Evolutionary conservation across 2,113 vertebrate genomes (phyloP).

Genomic region (Stomatorhinus ivindoensis): DNA sequence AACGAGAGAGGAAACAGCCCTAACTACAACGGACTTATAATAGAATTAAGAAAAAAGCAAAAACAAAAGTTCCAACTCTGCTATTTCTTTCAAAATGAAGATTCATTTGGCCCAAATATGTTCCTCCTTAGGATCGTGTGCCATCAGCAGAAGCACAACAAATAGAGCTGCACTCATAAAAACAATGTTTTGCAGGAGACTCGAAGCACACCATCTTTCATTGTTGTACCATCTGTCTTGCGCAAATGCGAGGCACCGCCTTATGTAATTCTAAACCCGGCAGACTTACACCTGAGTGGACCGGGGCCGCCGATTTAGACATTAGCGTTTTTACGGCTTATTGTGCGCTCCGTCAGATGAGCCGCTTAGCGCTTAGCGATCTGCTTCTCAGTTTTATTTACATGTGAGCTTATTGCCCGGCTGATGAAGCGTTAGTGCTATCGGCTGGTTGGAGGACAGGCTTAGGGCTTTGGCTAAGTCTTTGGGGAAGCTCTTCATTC

Average conservation of each 20-base stretch:
- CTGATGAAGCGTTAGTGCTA: not conserved
- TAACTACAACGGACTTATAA: not conserved
- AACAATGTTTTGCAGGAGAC: not conserved
- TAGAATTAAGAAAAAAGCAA: not conserved
- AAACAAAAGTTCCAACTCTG: not conserved
- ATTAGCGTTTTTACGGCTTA: not conserved
- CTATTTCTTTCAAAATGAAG: not conserved
- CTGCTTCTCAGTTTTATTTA: not conserved
- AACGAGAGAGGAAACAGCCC: not conserved
- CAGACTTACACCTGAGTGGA: not conserved
- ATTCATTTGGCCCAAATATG: conserved; percentile 9
- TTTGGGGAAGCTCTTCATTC: not conserved
- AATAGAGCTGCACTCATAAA: not conserved
- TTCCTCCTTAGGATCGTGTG: not conserved
- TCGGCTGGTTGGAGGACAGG: not conserved
- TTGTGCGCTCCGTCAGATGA: not conserved
- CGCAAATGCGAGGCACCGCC: not conserved
- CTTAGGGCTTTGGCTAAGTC: not conserved
- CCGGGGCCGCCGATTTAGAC: not conserved
- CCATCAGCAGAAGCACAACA: not conserved
- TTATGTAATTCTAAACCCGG: not conserved
- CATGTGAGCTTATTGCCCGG: not conserved
- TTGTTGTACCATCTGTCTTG: not conserved
- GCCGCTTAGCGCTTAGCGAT: not conserved
- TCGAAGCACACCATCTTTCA: not conserved